These are phyloP conservation scores for Cataglyphis cursor DNA, from an alignment of 2,888 invertebrate genomes.

Conservation along the genomic window DNA sequence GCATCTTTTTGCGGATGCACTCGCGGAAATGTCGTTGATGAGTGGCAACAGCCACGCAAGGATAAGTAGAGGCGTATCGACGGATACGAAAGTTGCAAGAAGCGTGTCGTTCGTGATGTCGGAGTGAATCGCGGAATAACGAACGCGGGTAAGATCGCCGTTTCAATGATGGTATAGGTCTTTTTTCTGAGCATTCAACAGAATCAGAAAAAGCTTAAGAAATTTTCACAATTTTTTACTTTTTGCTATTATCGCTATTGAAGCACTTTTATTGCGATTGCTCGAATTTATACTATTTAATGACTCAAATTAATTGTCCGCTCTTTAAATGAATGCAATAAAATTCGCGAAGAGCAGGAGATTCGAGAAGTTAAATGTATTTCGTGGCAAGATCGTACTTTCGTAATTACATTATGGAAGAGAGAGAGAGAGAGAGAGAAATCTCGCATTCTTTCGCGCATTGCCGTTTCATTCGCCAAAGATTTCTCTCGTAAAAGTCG, in stretches of 20 bases:
- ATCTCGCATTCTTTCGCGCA: constrained; percentile 5
- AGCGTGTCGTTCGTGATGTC: constrained; percentile 46
- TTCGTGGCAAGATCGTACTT: constrained; percentile 36
- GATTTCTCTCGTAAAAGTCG: constrained; percentile 12
- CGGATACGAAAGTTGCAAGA: constrained; percentile 36
- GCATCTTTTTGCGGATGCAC: constrained; percentile 24
- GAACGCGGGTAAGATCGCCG: constrained; percentile 6
- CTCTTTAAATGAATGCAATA: constrained; percentile 1
- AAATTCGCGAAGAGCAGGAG: constrained; percentile 20
- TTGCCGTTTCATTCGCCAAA: constrained; percentile 9
- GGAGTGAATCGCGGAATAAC: constrained; percentile 29
- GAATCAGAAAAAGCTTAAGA: not conserved
- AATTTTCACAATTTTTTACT: constrained; percentile 1
- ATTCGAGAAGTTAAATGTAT: constrained; percentile 34
- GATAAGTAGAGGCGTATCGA: constrained; percentile 39
- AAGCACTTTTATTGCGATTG: constrained; percentile 2
- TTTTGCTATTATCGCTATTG: not conserved
- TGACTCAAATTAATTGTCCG: constrained; percentile 11
- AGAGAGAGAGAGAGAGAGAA: not conserved
- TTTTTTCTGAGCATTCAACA: not conserved
- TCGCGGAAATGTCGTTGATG: constrained; percentile 34
- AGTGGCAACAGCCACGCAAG: constrained; percentile 22
- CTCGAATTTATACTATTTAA: constrained; percentile 1
- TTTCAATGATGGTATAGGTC: constrained; percentile 23
- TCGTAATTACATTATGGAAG: constrained; percentile 30